Evolutionary conservation across 2,113 vertebrate genomes (phyloP).

Genomic region (Pogona vitticeps): DNA sequence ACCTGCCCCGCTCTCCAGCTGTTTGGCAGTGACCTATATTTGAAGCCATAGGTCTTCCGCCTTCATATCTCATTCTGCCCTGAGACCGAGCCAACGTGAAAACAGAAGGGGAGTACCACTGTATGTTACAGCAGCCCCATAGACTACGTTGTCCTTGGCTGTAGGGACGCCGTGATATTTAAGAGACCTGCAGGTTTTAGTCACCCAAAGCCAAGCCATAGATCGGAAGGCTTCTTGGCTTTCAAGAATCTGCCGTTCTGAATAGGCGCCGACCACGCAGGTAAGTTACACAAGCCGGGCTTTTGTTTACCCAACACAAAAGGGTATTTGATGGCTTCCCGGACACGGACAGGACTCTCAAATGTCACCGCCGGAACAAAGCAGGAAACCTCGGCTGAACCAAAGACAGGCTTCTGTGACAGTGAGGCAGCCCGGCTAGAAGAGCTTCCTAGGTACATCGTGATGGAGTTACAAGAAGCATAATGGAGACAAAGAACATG

Average conservation of each 20-base stretch:
- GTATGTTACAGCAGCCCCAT: neutral
- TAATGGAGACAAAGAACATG: neutral
- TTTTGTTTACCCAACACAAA: constrained; percentile 53
- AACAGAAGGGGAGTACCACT: neutral
- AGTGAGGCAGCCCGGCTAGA: neutral
- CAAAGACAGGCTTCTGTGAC: neutral
- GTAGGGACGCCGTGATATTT: neutral
- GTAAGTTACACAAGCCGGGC: constrained; percentile 52
- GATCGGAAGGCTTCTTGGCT: constrained; percentile 7
- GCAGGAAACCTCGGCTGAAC: neutral
- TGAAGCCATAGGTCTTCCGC: neutral
- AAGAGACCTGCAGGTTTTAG: neutral
- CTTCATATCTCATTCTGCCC: neutral
- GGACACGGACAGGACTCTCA: constrained; percentile 38
- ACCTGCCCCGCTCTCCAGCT: neutral
- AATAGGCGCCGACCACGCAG: constrained; percentile 37
- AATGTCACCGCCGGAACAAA: neutral
- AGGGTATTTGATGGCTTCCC: constrained; percentile 34
- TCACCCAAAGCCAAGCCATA: neutral
- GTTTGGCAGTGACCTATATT: neutral
- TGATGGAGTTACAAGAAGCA: neutral
- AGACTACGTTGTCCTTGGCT: neutral
- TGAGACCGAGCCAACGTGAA: neutral
- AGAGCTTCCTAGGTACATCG: neutral
- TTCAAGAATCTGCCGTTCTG: constrained; percentile 37